Evolutionary conservation across 2,888 invertebrate species (phyloP).

Genomic region (Disparrhopalites patrizii): DNA sequence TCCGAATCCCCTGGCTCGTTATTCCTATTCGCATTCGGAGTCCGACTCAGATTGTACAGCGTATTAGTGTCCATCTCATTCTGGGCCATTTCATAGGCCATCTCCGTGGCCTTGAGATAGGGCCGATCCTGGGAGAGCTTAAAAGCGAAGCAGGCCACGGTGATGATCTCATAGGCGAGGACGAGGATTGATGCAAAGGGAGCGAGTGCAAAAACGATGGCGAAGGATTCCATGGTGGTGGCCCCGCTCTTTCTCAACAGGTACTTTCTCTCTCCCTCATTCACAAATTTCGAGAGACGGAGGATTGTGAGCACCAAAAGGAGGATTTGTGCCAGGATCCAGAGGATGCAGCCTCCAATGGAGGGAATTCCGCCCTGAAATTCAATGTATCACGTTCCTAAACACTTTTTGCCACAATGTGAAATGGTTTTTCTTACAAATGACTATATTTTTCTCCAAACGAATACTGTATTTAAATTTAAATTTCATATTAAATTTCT

Average conservation of each 20-base stretch:
- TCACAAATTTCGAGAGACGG: neutral
- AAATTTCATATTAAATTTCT: no score
- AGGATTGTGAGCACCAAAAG: neutral
- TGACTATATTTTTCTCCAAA: no score
- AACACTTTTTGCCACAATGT: no score
- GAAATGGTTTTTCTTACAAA: no score
- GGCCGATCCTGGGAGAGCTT: constrained; percentile 15
- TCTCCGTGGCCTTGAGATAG: neutral
- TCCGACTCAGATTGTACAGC: constrained; percentile 1
- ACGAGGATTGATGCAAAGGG: neutral
- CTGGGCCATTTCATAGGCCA: neutral
- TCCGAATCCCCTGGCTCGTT: no score
- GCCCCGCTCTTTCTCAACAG: constrained; percentile 17
- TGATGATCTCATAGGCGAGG: constrained; percentile 18
- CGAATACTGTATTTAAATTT: neutral
- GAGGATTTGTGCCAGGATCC: constrained; percentile 8
- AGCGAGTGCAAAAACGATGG: neutral
- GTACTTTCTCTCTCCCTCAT: neutral
- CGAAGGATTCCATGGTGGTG: constrained; percentile 11
- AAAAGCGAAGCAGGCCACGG: constrained; percentile 2
- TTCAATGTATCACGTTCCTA: neutral
- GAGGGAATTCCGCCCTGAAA: constrained; percentile 8
- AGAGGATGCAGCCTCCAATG: constrained; percentile 1
- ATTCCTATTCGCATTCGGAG: neutral
- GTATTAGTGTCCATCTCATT: neutral